A percentile compares a stretch with the other conserved stretches of the same genome.
These are phyloP conservation scores for Acromyrmex echinatior DNA, from an alignment of 1,140 invertebrate genomes.

Conservation along the genomic window DNA sequence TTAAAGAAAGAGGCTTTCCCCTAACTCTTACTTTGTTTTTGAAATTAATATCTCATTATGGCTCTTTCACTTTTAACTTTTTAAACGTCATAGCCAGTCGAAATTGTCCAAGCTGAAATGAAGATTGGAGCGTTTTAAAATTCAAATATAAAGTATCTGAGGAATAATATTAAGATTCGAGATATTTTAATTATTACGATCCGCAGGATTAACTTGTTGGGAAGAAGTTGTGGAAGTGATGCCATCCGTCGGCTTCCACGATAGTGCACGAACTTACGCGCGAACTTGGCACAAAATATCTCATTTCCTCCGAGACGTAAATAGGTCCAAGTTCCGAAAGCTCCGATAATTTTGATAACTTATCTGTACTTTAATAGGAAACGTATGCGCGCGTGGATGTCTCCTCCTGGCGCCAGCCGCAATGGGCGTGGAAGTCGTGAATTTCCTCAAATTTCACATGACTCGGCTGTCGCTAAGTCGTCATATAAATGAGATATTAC, in stretches of 20 bases:
- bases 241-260: slow-evolving; percentile 28
- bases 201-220: not conserved
- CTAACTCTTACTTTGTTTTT: not conserved
- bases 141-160: not conserved
- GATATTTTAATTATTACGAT: slow-evolving; percentile 19
- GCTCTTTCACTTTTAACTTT: not conserved
- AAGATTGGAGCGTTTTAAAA: not conserved
- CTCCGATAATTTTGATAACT: slow-evolving; percentile 35
- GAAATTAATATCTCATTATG: not conserved
- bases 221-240: not conserved
- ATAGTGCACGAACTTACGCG: not conserved
- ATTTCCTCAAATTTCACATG: slow-evolving; percentile 23
- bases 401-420: not conserved
- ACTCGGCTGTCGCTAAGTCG: not conserved
- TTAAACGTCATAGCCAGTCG: not conserved
- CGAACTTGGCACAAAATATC: slow-evolving; percentile 11
- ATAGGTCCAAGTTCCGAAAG: not conserved
- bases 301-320: slow-evolving; percentile 15
- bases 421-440: slow-evolving; percentile 24
- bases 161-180: not conserved
- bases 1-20: not conserved
- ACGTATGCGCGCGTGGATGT: not conserved
- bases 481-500: not conserved
- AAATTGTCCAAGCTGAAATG: not conserved
- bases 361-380: slow-evolving; percentile 3